Percentiles rank a stretch among this genome's conserved stretches.
Conservation (phyloP, 2,888 invertebrate species). For the Hypomecis punctinalis region DNA sequence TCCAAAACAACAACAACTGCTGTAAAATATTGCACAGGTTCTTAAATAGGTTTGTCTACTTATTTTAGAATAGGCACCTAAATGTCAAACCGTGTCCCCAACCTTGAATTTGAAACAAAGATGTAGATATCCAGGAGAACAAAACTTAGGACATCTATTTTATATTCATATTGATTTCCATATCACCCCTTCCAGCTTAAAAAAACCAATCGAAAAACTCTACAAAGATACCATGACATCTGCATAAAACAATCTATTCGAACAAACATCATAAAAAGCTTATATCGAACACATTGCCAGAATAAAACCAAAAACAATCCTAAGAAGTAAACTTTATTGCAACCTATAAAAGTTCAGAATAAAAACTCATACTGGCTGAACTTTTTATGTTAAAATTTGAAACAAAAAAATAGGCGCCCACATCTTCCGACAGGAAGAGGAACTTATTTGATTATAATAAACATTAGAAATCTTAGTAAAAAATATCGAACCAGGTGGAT, state of each 20-base stretch:
- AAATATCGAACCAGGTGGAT: constrained; percentile 77
- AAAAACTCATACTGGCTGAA: constrained; percentile 17
- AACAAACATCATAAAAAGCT: constrained; percentile 65
- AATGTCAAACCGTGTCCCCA: too few relatives aligned
- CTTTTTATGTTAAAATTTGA: constrained; percentile 50
- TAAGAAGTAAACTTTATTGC: constrained; percentile 41
- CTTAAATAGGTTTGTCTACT: too few relatives aligned
- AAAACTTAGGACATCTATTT: too few relatives aligned
- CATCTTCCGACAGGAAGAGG: constrained; percentile 82
- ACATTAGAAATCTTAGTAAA: constrained; percentile 72
- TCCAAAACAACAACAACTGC: too few relatives aligned
- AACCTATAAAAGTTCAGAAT: constrained; percentile 49
- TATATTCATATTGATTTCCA: background rate
- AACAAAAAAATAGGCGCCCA: constrained; percentile 71
- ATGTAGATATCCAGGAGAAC: too few relatives aligned
- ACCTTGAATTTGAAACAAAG: too few relatives aligned
- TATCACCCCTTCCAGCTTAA: background rate
- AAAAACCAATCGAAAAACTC: constrained; percentile 1
- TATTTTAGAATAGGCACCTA: too few relatives aligned
- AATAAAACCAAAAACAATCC: constrained; percentile 51
- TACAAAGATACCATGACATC: constrained; percentile 60
- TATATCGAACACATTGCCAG: constrained; percentile 73
- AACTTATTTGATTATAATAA: constrained; percentile 83
- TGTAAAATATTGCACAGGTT: too few relatives aligned
- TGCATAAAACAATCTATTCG: constrained; percentile 72